Evolutionary conservation across 92 coral and sea anemone genomes (phyloP).

Genomic region (Parazoanthus atlanticus): DNA sequence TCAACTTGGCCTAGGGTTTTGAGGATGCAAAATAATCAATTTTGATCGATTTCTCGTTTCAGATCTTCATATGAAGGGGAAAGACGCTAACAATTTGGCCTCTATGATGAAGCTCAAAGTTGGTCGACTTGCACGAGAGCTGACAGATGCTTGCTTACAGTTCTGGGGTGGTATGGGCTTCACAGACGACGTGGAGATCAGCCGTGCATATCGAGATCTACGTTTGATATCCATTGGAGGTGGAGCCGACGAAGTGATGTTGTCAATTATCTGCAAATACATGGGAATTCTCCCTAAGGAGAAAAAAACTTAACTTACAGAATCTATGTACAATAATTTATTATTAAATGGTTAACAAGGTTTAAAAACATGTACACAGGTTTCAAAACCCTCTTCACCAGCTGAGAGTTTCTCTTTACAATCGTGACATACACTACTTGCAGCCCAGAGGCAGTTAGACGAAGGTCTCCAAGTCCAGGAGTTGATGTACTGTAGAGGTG

Average conservation of each 20-base stretch:
- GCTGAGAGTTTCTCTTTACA: too few relatives aligned
- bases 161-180: conserved; percentile 99
- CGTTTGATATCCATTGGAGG: conserved; percentile 94
- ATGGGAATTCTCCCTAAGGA: conserved; percentile 78
- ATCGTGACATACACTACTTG: too few relatives aligned
- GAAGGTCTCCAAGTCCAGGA: too few relatives aligned
- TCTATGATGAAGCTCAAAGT: conserved; percentile 94
- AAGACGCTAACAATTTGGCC: conserved; percentile 89
- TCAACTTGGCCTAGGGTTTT: too few relatives aligned
- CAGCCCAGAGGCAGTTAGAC: too few relatives aligned
- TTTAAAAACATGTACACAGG: too few relatives aligned
- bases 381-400: too few relatives aligned
- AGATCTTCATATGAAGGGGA: conserved; percentile 85
- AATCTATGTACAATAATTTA: not conserved
- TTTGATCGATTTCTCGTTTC: conserved; percentile 5
- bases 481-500: too few relatives aligned
- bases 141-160: conserved; percentile 92
- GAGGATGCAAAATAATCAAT: not conserved
- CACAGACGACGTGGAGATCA: conserved; percentile 83
- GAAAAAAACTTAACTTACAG: conserved; percentile 5
- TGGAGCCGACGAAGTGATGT: conserved; percentile 99
- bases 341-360: not conserved
- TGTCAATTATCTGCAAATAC: conserved; percentile 92
- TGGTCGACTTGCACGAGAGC: conserved; percentile 90
- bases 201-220: conserved; percentile 87